These are phyloP conservation scores for Cepaea nemoralis DNA, from an alignment of 1,140 invertebrate species.

Conservation along the genomic window DNA sequence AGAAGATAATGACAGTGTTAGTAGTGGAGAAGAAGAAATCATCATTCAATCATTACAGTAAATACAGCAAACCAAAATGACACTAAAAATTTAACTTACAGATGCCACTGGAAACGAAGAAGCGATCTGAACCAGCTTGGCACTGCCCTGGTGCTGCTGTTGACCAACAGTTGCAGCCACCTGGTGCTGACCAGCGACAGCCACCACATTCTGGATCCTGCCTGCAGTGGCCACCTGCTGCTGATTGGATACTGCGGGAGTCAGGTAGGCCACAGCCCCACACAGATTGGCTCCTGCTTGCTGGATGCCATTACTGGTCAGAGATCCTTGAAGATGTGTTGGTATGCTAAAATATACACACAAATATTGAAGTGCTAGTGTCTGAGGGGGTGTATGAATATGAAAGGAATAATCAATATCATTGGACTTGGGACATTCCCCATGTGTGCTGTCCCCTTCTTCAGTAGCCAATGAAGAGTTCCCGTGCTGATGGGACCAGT, in stretches of 20 bases:
- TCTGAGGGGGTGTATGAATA: too few species aligned
- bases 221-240: neutral
- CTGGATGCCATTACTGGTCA: neutral
- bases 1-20: too few species aligned
- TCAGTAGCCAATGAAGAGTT: too few species aligned
- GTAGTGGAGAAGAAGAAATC: too few species aligned
- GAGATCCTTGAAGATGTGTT: constrained; percentile 24
- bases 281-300: constrained; percentile 10
- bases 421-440: too few species aligned
- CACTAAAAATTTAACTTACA: constrained; percentile 19
- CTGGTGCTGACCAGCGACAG: neutral
- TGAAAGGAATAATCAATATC: too few species aligned
- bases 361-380: too few species aligned
- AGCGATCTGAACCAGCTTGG: constrained; percentile 29
- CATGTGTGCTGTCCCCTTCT: too few species aligned
- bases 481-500: too few species aligned
- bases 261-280: constrained; percentile 25
- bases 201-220: constrained; percentile 24
- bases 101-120: constrained; percentile 20
- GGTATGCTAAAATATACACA: too few species aligned
- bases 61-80: too few species aligned
- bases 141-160: constrained; percentile 16
- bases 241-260: neutral
- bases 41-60: too few species aligned
- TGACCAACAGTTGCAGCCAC: constrained; percentile 4